These are phyloP conservation scores for Sphenopsis melanotis DNA, from an alignment of 2,797 vertebrate species.

Conservation along the genomic window DNA sequence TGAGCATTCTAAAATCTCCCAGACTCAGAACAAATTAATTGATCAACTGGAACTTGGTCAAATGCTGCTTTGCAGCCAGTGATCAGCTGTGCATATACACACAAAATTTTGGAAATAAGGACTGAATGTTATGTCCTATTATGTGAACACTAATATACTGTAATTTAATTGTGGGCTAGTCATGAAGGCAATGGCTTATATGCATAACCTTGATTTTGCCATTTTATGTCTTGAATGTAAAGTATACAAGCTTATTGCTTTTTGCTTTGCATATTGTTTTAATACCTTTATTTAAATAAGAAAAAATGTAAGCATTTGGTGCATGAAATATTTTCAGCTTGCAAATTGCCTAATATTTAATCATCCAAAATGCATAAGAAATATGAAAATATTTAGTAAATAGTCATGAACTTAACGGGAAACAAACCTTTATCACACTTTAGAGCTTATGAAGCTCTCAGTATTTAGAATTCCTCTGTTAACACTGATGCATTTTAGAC, in stretches of 20 bases:
- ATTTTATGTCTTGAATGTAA: background rate
- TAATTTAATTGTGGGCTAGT: background rate
- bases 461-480: slow-evolving; percentile 8
- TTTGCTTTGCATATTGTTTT: background rate
- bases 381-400: slow-evolving; percentile 65
- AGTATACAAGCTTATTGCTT: background rate
- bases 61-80: background rate
- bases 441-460: slow-evolving; percentile 8
- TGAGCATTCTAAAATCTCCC: background rate
- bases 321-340: slow-evolving; percentile 31
- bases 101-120: background rate
- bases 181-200: background rate
- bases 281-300: background rate
- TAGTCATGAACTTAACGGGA: slow-evolving; percentile 53
- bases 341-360: slow-evolving; percentile 16
- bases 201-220: background rate
- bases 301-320: background rate
- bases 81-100: accelerated
- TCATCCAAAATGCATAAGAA: slow-evolving; percentile 1
- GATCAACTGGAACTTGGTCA: background rate
- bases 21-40: background rate
- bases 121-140: background rate
- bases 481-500: slow-evolving; percentile 20
- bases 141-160: background rate
- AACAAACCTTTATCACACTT: slow-evolving; percentile 49